Conservation (phyloP, 2,888 invertebrate genomes). For the Tridacna crocea region DNA sequence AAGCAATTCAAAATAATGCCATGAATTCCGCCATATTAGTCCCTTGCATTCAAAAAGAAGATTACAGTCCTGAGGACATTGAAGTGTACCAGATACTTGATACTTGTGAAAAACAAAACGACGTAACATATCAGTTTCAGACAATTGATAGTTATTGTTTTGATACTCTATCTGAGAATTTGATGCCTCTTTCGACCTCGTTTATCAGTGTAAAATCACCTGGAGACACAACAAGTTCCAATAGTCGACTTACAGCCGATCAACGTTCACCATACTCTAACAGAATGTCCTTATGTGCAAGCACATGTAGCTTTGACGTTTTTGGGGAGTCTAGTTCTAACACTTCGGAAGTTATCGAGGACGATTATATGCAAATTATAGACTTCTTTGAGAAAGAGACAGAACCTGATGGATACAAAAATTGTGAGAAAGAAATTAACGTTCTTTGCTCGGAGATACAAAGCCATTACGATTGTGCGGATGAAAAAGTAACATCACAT, state of each 20-base stretch:
- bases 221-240: not conserved
- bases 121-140: conserved; percentile 42
- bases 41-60: not conserved
- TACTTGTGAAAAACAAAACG: conserved; percentile 29
- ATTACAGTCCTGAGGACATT: conserved; percentile 37
- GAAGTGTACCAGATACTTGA: conserved; percentile 48
- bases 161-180: conserved; percentile 6
- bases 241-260: not conserved
- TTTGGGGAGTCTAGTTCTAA: not conserved
- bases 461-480: not conserved
- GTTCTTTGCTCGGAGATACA: conserved; percentile 2
- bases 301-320: conserved; percentile 9
- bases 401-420: not conserved
- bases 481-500: not conserved
- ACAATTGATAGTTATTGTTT: conserved; percentile 36
- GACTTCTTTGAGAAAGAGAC: not conserved
- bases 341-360: not conserved
- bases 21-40: not conserved
- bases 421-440: not conserved
- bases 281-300: not conserved
- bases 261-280: not conserved
- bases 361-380: not conserved
- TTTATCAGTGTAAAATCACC: not conserved
- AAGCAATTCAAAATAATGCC: not conserved
- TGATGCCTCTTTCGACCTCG: not conserved